Conservation (phyloP, 1,140 invertebrate genomes). For the Sitobion miscanthi region DNA sequence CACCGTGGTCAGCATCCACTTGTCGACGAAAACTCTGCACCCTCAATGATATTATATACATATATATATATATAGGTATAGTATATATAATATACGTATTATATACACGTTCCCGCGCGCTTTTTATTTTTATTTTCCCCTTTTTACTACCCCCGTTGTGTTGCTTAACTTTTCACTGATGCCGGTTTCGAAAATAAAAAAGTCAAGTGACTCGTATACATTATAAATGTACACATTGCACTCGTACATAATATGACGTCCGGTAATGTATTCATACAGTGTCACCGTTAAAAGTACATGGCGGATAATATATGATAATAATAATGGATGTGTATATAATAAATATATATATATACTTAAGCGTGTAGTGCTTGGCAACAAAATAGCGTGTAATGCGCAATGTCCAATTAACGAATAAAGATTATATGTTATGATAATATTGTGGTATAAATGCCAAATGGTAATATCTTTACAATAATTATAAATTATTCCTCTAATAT, state of each 20-base stretch:
- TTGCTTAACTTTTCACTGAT: constrained; percentile 46
- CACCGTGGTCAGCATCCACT: constrained; percentile 52
- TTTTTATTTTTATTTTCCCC: constrained; percentile 26
- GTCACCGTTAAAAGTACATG: constrained; percentile 25
- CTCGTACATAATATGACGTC: background rate
- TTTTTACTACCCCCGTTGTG: constrained; percentile 29
- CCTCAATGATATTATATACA: constrained; percentile 6
- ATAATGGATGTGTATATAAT: background rate
- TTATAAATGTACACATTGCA: background rate
- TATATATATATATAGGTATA: background rate
- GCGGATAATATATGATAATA: background rate
- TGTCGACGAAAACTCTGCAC: constrained; percentile 44
- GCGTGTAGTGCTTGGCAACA: background rate
- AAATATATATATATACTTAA: background rate
- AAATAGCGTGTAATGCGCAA: background rate
- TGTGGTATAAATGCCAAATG: background rate
- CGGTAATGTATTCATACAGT: constrained; percentile 26
- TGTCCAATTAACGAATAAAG: background rate
- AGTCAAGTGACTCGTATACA: constrained; percentile 47
- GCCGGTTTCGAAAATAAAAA: constrained; percentile 41
- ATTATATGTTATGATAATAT: background rate
- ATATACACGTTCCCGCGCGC: background rate
- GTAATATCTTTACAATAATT: background rate
- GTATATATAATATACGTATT: background rate
- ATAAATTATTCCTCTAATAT: background rate